Evolutionary conservation across 2,888 invertebrate genomes (phyloP).

Genomic region (Caradrina kadenii): DNA sequence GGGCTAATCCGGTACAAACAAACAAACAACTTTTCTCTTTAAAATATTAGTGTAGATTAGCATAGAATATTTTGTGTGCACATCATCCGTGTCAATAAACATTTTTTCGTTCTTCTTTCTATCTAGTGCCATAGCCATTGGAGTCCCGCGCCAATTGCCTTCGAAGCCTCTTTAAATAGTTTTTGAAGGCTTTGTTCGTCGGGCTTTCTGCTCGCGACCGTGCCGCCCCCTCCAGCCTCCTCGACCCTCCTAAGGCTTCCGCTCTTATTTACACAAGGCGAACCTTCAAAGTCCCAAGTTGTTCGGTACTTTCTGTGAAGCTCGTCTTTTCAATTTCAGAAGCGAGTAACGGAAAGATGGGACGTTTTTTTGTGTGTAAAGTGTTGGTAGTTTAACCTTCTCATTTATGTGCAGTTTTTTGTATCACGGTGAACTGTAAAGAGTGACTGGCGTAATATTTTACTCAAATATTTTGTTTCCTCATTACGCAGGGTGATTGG

Average conservation of each 20-base stretch:
- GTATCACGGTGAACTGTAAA: slow-evolving; percentile 1
- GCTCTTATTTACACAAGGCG: slow-evolving; percentile 83
- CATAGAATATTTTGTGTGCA: no score
- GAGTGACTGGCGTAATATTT: neutral
- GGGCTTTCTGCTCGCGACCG: slow-evolving; percentile 77
- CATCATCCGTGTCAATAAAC: no score
- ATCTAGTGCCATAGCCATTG: slow-evolving; percentile 60
- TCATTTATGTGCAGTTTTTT: slow-evolving; percentile 20
- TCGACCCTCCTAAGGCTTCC: slow-evolving; percentile 68
- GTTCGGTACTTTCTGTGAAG: slow-evolving; percentile 74
- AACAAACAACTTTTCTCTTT: no score
- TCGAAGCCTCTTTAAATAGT: slow-evolving; percentile 87
- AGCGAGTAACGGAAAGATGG: slow-evolving; percentile 66
- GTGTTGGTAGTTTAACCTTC: slow-evolving; percentile 32
- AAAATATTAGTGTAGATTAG: no score
- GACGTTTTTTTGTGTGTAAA: slow-evolving; percentile 35
- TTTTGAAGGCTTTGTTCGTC: slow-evolving; percentile 81
- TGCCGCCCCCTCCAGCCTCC: slow-evolving; percentile 59
- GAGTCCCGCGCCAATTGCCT: slow-evolving; percentile 76
- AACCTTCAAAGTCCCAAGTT: slow-evolving; percentile 82
- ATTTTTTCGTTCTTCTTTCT: no score
- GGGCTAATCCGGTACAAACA: no score
- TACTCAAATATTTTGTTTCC: neutral
- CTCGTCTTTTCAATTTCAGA: slow-evolving; percentile 69
- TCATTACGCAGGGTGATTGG: neutral